A percentile compares a stretch with the other conserved stretches of the same genome.
phyloP scores from a whole-genome alignment of 2,797 vertebrate species.

The Anas bernieri region DNA sequence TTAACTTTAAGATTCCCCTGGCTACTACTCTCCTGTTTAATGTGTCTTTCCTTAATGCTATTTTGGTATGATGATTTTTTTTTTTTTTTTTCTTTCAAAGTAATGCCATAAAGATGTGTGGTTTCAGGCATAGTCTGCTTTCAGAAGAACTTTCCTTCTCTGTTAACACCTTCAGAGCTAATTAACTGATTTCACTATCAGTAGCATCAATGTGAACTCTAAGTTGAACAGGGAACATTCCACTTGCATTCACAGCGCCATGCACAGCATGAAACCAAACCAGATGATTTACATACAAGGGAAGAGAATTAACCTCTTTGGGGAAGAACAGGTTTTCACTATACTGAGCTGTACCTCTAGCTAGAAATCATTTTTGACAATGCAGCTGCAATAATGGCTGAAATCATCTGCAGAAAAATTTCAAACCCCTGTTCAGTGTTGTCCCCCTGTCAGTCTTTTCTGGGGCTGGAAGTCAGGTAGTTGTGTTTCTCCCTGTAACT shows the following conservation, averaged over 20 bases:
- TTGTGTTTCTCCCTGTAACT: background rate
- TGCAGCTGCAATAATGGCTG: background rate
- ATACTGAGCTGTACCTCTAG: background rate
- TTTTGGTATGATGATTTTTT: background rate
- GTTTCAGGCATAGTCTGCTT: background rate
- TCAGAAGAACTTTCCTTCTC: background rate
- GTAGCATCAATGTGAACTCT: background rate
- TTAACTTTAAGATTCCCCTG: constrained; percentile 56
- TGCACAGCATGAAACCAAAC: background rate
- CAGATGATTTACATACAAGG: background rate
- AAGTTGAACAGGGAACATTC: background rate
- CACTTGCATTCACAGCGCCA: background rate
- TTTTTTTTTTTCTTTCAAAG: background rate
- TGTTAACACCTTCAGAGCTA: background rate
- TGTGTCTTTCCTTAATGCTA: constrained; percentile 47
- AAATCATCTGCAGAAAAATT: background rate
- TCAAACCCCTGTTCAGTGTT: background rate
- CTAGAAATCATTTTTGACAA: background rate
- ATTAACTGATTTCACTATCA: background rate
- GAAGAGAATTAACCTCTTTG: background rate
- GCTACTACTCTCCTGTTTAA: constrained; percentile 42
- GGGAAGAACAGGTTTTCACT: background rate
- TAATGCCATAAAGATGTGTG: background rate
- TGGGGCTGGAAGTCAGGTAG: background rate
- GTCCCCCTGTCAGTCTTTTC: background rate